Percentiles rank a stretch among this genome's conserved stretches.
These are phyloP conservation scores for Papilio polytes DNA, from an alignment of 1,140 invertebrate species.

Conservation along the genomic window DNA sequence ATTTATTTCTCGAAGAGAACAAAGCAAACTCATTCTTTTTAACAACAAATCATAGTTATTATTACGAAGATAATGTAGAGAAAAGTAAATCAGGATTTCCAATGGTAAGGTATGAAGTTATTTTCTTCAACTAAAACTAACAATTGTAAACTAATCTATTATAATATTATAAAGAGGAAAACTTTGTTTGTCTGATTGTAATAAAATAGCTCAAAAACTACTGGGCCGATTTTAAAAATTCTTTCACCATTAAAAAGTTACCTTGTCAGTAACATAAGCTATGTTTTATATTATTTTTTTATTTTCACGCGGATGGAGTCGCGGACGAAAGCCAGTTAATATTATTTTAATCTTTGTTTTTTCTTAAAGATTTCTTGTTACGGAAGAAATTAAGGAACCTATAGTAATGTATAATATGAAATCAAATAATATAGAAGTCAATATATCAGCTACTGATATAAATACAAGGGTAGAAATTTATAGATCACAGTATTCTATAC, in stretches of 20 bases:
- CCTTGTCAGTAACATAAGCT: too few relatives aligned
- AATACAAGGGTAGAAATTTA: constrained; percentile 73
- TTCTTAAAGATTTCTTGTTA: constrained; percentile 60
- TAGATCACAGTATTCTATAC: constrained; percentile 66
- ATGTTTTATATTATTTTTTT: too few relatives aligned
- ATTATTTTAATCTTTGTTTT: constrained; percentile 16
- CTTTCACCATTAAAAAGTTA: too few relatives aligned
- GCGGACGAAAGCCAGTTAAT: too few relatives aligned
- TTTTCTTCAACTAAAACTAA: too few relatives aligned
- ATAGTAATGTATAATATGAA: constrained; percentile 62
- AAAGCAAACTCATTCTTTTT: constrained; percentile 65
- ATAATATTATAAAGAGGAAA: too few relatives aligned
- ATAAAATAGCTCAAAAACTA: too few relatives aligned
- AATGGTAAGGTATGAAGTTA: constrained; percentile 61
- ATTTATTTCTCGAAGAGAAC: constrained; percentile 60
- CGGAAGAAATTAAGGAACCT: constrained; percentile 59
- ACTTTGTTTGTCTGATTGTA: too few relatives aligned
- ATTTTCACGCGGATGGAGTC: too few relatives aligned
- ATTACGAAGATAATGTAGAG: constrained; percentile 66
- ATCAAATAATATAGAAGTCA: constrained; percentile 59
- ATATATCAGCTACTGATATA: constrained; percentile 48
- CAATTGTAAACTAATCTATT: too few relatives aligned
- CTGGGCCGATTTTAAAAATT: too few relatives aligned
- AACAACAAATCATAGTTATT: constrained; percentile 48
- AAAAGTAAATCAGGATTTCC: constrained; percentile 75